Conservation (phyloP, 2,888 invertebrate species). For the Marronus borbonicus region DNA sequence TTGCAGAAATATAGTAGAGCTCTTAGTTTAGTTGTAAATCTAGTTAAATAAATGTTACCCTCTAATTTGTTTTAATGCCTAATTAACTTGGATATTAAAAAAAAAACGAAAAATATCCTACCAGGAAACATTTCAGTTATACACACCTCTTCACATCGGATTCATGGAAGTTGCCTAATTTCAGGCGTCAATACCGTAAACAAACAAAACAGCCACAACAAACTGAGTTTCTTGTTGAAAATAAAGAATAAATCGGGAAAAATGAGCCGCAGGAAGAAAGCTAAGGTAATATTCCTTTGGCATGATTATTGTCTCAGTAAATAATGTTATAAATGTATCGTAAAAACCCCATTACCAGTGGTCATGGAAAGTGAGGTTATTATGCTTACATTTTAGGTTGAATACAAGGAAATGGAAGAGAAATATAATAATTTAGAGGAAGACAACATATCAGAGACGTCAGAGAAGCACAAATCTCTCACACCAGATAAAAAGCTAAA, state of each 20-base stretch:
- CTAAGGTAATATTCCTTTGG: conserved; percentile 61
- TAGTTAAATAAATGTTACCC: no score
- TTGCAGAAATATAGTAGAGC: no score
- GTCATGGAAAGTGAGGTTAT: conserved; percentile 38
- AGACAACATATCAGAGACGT: conserved; percentile 76
- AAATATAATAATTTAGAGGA: conserved; percentile 75
- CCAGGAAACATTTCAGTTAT: no score
- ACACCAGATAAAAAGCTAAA: conserved; percentile 74
- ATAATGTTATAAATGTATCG: not conserved
- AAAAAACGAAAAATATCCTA: no score
- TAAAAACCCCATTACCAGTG: conserved; percentile 13
- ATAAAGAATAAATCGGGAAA: conserved; percentile 51
- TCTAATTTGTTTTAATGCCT: no score
- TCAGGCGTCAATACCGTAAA: conserved; percentile 24
- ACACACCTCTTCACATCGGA: no score
- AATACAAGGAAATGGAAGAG: conserved; percentile 79
- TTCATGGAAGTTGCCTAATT: not conserved
- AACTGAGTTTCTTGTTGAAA: conserved; percentile 35
- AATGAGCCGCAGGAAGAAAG: conserved; percentile 69
- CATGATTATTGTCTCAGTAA: not conserved
- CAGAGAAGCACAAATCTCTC: conserved; percentile 76
- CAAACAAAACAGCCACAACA: conserved; percentile 26
- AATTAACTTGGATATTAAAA: no score
- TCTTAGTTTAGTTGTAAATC: no score
- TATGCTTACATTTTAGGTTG: conserved; percentile 71